phyloP scores from a whole-genome alignment of 2,797 vertebrate genomes.

The Sciaenops ocellatus region DNA sequence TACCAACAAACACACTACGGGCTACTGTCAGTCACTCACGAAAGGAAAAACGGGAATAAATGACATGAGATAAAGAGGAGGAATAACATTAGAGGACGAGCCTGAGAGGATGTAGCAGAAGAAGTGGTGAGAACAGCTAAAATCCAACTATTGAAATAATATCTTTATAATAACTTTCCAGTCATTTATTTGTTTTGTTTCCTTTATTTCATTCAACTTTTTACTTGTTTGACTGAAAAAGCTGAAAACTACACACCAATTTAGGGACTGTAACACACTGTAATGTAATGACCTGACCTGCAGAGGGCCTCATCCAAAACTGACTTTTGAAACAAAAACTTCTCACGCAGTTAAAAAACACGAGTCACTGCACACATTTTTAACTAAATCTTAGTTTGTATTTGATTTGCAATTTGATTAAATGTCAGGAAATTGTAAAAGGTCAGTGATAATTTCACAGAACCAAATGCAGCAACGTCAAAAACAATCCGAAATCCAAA shows the following conservation, averaged over 20 bases:
- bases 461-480: neutral
- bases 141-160: neutral
- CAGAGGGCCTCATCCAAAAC: slow-evolving; percentile 30
- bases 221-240: slow-evolving; percentile 58
- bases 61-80: neutral
- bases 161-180: slow-evolving; percentile 72
- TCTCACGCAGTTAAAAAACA: neutral
- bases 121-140: neutral
- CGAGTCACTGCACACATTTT: neutral
- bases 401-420: neutral
- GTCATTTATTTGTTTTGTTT: slow-evolving; percentile 66
- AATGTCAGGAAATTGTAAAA: neutral
- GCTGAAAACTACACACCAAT: slow-evolving; percentile 22
- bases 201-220: slow-evolving; percentile 30
- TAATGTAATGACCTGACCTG: slow-evolving; percentile 16
- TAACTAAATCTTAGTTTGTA: neutral
- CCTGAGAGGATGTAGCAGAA: neutral
- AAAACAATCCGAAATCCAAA: neutral
- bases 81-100: neutral
- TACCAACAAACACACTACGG: slow-evolving; percentile 53
- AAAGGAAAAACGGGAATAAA: slow-evolving; percentile 27
- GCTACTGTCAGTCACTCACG: slow-evolving; percentile 69
- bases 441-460: neutral
- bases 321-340: neutral
- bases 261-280: neutral